Conservation (phyloP, 2,888 invertebrate species). For the Danaus chrysippus region DNA sequence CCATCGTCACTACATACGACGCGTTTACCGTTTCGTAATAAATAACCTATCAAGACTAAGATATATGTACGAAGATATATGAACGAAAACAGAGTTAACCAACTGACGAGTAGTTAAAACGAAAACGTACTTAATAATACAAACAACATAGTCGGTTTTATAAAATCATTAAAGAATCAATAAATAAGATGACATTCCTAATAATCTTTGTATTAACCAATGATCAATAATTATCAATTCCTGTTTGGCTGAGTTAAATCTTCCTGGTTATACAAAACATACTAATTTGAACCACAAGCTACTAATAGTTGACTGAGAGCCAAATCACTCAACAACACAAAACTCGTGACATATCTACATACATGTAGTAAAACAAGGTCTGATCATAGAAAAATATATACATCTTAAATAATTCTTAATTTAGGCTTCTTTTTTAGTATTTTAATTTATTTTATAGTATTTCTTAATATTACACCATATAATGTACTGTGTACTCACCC, state of each 20-base stretch:
- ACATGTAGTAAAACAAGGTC: neutral
- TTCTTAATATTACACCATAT: too few species aligned
- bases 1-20: too few species aligned
- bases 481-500: too few species aligned
- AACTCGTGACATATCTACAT: neutral
- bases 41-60: too few species aligned
- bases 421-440: too few species aligned
- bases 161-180: slow-evolving; percentile 9
- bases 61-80: too few species aligned
- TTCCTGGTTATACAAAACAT: slow-evolving; percentile 1
- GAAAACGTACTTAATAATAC: too few species aligned
- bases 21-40: too few species aligned
- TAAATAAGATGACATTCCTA: neutral
- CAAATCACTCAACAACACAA: neutral
- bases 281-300: neutral
- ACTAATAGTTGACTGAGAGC: neutral
- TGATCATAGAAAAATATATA: neutral
- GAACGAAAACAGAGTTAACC: too few species aligned
- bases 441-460: too few species aligned
- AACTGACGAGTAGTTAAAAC: too few species aligned
- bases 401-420: neutral
- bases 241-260: neutral
- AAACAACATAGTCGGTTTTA: slow-evolving; percentile 8
- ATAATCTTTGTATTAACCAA: neutral
- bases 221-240: neutral